These are phyloP conservation scores for Geopemphigus sp. DNA, from an alignment of 1,140 invertebrate species.

Conservation along the genomic window DNA sequence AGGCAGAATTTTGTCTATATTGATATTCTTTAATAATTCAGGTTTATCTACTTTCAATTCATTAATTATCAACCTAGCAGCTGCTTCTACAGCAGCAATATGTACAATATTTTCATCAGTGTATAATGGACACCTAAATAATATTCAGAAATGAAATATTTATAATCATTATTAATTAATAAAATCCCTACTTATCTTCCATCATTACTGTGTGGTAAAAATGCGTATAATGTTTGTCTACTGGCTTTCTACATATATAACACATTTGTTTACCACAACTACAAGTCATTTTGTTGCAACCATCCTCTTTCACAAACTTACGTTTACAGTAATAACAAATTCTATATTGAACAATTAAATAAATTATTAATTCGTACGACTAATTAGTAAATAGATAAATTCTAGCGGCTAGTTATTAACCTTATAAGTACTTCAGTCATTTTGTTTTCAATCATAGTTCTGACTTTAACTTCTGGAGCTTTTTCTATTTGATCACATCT, in stretches of 20 bases:
- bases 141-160: not conserved
- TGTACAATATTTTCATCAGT: slow-evolving; percentile 37
- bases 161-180: not conserved
- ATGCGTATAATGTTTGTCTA: slow-evolving; percentile 62
- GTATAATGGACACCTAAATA: slow-evolving; percentile 14
- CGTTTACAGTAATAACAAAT: slow-evolving; percentile 63
- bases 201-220: slow-evolving; percentile 57
- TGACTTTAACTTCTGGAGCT: slow-evolving; percentile 59
- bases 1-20: slow-evolving; percentile 17
- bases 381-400: too few species aligned
- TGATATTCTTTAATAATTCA: not conserved
- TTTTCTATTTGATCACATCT: slow-evolving; percentile 65
- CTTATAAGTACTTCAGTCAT: slow-evolving; percentile 66
- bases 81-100: slow-evolving; percentile 23
- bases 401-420: too few species aligned
- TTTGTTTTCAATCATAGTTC: slow-evolving; percentile 64
- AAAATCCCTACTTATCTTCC: slow-evolving; percentile 3
- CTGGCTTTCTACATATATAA: slow-evolving; percentile 64
- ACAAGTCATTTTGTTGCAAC: slow-evolving; percentile 73
- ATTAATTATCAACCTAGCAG: slow-evolving; percentile 23
- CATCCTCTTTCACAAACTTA: slow-evolving; percentile 64
- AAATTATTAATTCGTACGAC: not conserved
- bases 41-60: not conserved
- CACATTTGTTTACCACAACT: slow-evolving; percentile 68
- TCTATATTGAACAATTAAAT: slow-evolving; percentile 54